These are phyloP conservation scores for Etheostoma cragini DNA, from an alignment of 2,113 vertebrate genomes.

Conservation along the genomic window DNA sequence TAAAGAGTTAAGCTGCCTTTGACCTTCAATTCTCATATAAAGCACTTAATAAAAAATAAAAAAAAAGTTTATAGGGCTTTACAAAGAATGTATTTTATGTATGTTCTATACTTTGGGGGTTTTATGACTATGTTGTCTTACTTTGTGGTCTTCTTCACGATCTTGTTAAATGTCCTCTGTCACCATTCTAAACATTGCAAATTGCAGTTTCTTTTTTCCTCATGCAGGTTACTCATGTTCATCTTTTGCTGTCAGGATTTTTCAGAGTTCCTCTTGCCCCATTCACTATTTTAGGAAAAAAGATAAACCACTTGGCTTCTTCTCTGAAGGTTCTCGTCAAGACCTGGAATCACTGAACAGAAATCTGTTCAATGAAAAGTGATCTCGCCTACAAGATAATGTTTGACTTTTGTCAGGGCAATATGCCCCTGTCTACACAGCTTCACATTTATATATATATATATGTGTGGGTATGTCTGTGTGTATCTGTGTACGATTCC, in stretches of 20 bases:
- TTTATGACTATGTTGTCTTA: not conserved
- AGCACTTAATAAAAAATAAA: not conserved
- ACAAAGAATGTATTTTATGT: not conserved
- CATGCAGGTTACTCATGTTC: conserved; percentile 36
- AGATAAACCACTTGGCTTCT: conserved; percentile 52
- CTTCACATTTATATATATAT: conserved; percentile 62
- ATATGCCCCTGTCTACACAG: conserved; percentile 66
- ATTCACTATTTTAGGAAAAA: conserved; percentile 57
- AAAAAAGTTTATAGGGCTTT: not conserved
- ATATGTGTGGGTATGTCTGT: conserved; percentile 50
- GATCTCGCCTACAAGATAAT: conserved; percentile 67
- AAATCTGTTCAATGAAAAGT: conserved; percentile 64
- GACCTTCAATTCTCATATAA: not conserved
- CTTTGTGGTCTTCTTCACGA: not conserved
- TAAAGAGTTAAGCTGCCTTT: not conserved
- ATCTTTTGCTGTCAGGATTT: conserved; percentile 44
- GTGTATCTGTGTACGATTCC: conserved; percentile 75
- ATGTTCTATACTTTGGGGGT: not conserved
- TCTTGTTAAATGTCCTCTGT: conserved; percentile 21
- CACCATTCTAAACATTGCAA: conserved; percentile 1
- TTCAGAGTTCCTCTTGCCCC: conserved; percentile 43
- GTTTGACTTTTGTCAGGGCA: conserved; percentile 73
- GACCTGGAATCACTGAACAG: conserved; percentile 55
- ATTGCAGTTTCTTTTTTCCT: conserved; percentile 5
- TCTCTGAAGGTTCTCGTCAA: conserved; percentile 70